Evolutionary conservation across 2,797 vertebrate genomes (phyloP), one percentile per base, ranked within the genome.

Genomic region (Cryptoprocta ferox): DNA sequence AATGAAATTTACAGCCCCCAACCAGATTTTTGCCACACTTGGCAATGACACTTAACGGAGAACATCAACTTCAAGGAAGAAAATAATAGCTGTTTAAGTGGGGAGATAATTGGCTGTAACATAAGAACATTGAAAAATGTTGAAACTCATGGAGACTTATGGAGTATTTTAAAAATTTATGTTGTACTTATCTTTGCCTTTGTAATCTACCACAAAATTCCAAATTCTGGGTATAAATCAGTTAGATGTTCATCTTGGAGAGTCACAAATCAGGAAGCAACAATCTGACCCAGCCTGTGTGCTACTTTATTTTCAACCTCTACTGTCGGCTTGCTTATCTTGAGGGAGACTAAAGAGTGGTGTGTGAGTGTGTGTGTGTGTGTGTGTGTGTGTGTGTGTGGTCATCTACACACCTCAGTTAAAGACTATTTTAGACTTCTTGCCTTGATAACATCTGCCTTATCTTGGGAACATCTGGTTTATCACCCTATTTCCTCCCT

Each of bases 131-230:
- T 97, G 97, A 97, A 92, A 95, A 97, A 98, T 97, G 97, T 81
- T 88, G 97, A 96, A 95, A 87, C 95, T 98, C 96, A 75, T 80
- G 73, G 97, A 98, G 97, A 98, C 97, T 96, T 98, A 97, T 95
- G 95, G 97, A 97, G 95, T 96, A 97, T 98, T 98, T 98, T 68
- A 97, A 97, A 98, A 97, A 97, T 98, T 97, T 97, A 98, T 97
- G 97, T 91, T 92, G 95, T 95, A 97, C 97, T 98, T 97, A 97
- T 98, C 97, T 97, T 96, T 95, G 93, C 97, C 97, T 97, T 98
- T 98, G 96, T 97, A 98, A 96, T 92, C 96, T 97, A 95, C 94
- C 92, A 97, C 97, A 95, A 97, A 98, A 97, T 97, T 97, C 92
- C 95, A 95, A 97, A 97, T 95, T 97, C 96, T 92, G 59, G 78